A percentile compares a stretch with the other conserved stretches of the same genome.
Evolutionary conservation across 2,113 vertebrate species (phyloP).

Genomic region (Eulemur rufifrons): DNA sequence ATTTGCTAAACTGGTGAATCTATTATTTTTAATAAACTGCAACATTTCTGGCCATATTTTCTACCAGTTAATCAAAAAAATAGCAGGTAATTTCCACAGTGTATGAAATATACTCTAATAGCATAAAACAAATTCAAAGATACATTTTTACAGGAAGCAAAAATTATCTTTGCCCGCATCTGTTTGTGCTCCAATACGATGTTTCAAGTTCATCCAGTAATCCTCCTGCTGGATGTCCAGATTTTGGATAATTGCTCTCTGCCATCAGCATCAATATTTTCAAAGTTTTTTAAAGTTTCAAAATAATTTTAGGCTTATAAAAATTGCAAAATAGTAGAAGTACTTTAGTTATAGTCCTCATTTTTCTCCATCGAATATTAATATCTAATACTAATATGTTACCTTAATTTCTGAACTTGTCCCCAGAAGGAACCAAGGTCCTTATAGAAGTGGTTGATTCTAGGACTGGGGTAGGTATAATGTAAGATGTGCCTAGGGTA

Average conservation of each 20-base stretch:
- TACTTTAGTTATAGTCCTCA: not conserved
- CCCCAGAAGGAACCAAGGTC: not conserved
- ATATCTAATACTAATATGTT: not conserved
- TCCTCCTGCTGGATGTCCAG: not conserved
- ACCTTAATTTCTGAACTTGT: not conserved
- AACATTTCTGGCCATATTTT: not conserved
- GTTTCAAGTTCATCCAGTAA: not conserved
- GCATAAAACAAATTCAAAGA: not conserved
- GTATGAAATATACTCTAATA: not conserved
- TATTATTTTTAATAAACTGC: not conserved
- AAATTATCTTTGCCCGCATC: not conserved
- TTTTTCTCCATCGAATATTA: not conserved
- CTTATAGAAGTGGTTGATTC: not conserved
- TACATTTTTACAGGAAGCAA: not conserved
- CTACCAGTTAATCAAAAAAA: not conserved
- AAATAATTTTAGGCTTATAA: not conserved
- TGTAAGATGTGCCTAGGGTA: not conserved
- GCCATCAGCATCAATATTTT: not conserved
- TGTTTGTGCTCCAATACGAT: not conserved
- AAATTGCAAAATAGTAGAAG: not conserved
- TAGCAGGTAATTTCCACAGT: not conserved
- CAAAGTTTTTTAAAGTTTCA: not conserved
- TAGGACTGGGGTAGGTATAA: rapidly evolving
- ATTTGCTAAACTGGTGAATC: not conserved
- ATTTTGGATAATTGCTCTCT: not conserved